A percentile compares a stretch with the other conserved stretches of the same genome.
These are phyloP conservation scores for Calameuta pallipes DNA, from an alignment of 2,888 invertebrate species.

Conservation along the genomic window DNA sequence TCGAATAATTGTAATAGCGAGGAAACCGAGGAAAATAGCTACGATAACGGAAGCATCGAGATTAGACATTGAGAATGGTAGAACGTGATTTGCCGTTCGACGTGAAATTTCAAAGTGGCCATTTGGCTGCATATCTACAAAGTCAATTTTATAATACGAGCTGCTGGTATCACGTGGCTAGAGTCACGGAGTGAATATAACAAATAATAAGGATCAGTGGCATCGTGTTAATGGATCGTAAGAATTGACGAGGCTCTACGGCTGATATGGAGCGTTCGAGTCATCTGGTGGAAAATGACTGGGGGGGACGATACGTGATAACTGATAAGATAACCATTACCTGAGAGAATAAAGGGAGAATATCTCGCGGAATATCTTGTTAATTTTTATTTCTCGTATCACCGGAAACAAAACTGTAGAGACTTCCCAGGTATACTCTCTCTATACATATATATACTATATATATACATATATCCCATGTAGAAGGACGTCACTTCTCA, in stretches of 20 bases:
- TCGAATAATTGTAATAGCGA: background rate
- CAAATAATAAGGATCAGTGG: conserved; percentile 15
- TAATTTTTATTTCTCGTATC: background rate
- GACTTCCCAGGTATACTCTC: no score
- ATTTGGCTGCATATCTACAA: background rate
- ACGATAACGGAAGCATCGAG: background rate
- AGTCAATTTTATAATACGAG: background rate
- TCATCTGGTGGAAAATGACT: background rate
- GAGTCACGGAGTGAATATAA: background rate
- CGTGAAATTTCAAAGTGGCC: background rate
- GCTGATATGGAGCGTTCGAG: conserved; percentile 12
- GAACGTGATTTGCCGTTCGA: background rate
- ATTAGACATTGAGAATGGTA: background rate
- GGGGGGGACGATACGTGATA: conserved; percentile 17
- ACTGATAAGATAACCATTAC: conserved; percentile 12
- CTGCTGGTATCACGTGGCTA: background rate
- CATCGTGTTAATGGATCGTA: conserved; percentile 28
- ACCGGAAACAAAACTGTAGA: background rate
- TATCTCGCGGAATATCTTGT: background rate
- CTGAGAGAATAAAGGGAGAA: background rate
- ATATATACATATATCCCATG: background rate
- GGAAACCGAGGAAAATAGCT: background rate
- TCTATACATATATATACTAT: no score
- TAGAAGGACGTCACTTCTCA: background rate
- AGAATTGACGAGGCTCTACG: conserved; percentile 29